These are phyloP conservation scores for Amphiprion percula DNA, from an alignment of 2,113 vertebrate species.

Conservation along the genomic window DNA sequence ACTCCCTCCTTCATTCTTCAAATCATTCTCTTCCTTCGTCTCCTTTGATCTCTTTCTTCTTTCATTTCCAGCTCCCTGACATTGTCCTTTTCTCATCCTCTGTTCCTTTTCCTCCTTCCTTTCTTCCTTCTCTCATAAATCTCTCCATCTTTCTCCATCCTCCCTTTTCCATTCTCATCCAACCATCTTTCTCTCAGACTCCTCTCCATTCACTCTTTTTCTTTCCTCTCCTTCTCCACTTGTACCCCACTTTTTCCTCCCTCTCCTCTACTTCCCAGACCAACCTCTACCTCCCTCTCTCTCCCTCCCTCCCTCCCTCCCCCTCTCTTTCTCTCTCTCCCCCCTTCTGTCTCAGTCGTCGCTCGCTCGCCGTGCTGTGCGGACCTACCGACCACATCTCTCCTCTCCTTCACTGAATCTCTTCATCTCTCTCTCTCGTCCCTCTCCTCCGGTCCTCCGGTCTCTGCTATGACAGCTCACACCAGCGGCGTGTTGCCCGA, in stretches of 20 bases:
- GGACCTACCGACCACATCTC: conserved; percentile 76
- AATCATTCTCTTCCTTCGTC: neutral
- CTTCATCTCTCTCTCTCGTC: conserved; percentile 64
- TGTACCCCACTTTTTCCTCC: conserved; percentile 18
- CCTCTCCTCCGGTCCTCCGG: conserved; percentile 68
- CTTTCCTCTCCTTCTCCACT: neutral
- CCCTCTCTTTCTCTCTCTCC: conserved; percentile 4
- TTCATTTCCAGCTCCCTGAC: neutral
- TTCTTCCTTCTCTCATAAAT: no score
- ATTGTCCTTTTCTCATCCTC: neutral
- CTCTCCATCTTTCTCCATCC: no score
- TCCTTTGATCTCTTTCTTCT: no score
- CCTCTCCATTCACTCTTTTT: neutral
- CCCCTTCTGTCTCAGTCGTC: conserved; percentile 68
- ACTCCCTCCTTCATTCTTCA: neutral
- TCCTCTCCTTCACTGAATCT: conserved; percentile 66
- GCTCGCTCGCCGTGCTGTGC: conserved; percentile 76
- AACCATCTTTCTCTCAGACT: neutral
- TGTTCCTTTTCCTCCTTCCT: neutral
- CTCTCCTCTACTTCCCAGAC: conserved; percentile 24
- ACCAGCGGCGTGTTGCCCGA: conserved; percentile 75
- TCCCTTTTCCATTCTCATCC: neutral
- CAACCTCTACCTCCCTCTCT: conserved; percentile 25
- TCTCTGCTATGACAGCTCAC: conserved; percentile 81
- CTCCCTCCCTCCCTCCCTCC: conserved; percentile 12